Base-by-base conservation (phyloP, 1,140 invertebrate genomes). In the Pseudomyrmex sp. region DNA sequence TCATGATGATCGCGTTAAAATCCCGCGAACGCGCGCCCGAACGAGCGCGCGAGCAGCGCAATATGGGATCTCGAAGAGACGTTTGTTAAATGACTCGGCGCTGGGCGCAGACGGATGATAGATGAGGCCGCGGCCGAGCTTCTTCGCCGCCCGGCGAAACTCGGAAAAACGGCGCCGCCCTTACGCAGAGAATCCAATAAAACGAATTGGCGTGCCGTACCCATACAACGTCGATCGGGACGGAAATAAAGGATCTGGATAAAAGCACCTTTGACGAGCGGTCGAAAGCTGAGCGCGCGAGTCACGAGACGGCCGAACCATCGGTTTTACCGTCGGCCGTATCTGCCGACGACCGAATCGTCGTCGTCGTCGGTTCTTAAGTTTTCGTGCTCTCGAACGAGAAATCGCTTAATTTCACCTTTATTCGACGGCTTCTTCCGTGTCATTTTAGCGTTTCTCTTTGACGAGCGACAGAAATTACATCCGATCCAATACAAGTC, bases 61-160 rank as follows among this genome's bases (percentile, higher is more conserved):
- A 88, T 88, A 86, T 80, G 87, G 75, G 85, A 83, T 86, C 75
- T 83, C 74, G 69, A 76, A 77, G 84, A 86, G 88, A 84, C 87
- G 88, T 89, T 89, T 89, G 88, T 86, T 89, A 89, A 89, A 89
- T 88, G 88, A 89, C 87, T 84, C 66, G 62, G 76, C 74, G 75
- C 63, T 59, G 70, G 80, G 62, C 56, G 61, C 58, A 69, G 87
- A 61, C 87, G 76, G 88, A 89, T 89, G 88, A 89, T 89, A 83
- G 85, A 89, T 88, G 88, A 86, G 87, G 62, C 88, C 82, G 87
- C 87, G 74, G 46, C 74, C 59, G 68, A 62, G 74, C 35, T 77
- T 85, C 87, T 83, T 58, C 83, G n/a, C 59, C 74, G 80, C 63
- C 20, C 63, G 82, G 77, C 26, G 50, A 52, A 88, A 84, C 80